Evolutionary conservation across 2,113 vertebrate species (phyloP), one percentile per base, ranked within the genome.

Genomic region (Lutjanus erythropterus): DNA sequence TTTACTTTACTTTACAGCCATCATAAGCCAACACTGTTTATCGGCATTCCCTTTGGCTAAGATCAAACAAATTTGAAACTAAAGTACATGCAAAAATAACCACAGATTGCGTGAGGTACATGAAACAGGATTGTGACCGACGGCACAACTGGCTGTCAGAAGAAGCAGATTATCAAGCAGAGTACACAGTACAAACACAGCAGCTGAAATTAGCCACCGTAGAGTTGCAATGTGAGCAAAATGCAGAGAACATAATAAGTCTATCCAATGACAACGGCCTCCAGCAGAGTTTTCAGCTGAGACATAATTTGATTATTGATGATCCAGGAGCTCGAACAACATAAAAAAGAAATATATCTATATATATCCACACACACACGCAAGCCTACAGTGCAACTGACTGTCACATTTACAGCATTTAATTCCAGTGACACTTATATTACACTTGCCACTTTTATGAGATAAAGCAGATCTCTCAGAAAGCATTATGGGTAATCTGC

Each of bases 21-120:
- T 1, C 14, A 25, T 58, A 19, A 55, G 35, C 1, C 23, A 9
- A 7, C 5, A 5, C 5, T 56, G 39, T 41, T 55, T 19, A 25
- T 0, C 19, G 2, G 1, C 4, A 6, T 67, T 39, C 25, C n/a
- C 16, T 76, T 50, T 65, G 33, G 37, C 41, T 56, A 15, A n/a
- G 23, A 64, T 75, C 39, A 70, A 64, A 70, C 35, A 19, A 47
- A 14, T 19, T 37, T 5, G 14, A 9, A 15, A 53, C 7, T 23
- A 71, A 53, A 71, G 9, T 9, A 46, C 44, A 62, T 19, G 23
- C n/a, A 18, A 55, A 75, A n/a, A 29, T 55, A 71, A 11, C 25
- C 37, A 29, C 61, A 53, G 37, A 64, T 25, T 65, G 49, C 37
- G 16, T 6, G 3, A 49, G 21, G n/a, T 31, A 71, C 33, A 59